Evolutionary conservation across 2,888 invertebrate species (phyloP), one percentile per base, ranked within the genome.

Genomic region (Andrena camellia): DNA sequence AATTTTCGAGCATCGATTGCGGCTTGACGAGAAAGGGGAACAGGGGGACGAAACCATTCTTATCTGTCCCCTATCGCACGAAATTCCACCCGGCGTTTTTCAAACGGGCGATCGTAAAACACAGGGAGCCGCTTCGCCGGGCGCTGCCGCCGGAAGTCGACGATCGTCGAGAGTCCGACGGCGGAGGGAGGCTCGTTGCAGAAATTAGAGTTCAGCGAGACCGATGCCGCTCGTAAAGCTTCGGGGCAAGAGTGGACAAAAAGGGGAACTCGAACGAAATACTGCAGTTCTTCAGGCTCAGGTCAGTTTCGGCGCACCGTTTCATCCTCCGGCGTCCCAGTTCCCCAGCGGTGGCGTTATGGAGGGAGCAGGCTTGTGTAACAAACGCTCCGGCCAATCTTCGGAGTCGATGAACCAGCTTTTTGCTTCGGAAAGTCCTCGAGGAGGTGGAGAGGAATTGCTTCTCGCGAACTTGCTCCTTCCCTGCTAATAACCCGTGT

Each of bases 1-100:
- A 52, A 35, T 67, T 67, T 64, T 71, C 68, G 68, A 29, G 26
- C 48, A 26, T 60, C 70, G 59, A 60, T 70, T 33, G 13, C 20
- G 29, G 60, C 29, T 57, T 29, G 29, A n/a, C 59, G 23, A 52
- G 31, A 33, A 29, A n/a, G 13, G 42, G 7, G 20, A 29, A 13
- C 42, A 26, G 13, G 13, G 29, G 42, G 42, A 42, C 42, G 42
- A 42, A 42, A 42, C 17, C 42, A 42, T 42, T 42, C 42, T 42
- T 42, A 42, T 42, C 42, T 54, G 35, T 23, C 13, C 33, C 52
- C 54, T 54, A 54, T 54, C 54, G 31, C 17, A 20, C 54, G 68
- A 57, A 35, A 54, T 57, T 33, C 54, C 17, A 3, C 17, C 17
- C 7, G 29, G 48, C 13, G 13, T 70, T 60, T 60, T 29, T 70